Base-by-base conservation (phyloP, 2,888 invertebrate species). In the Sicus ferrugineus region DNA sequence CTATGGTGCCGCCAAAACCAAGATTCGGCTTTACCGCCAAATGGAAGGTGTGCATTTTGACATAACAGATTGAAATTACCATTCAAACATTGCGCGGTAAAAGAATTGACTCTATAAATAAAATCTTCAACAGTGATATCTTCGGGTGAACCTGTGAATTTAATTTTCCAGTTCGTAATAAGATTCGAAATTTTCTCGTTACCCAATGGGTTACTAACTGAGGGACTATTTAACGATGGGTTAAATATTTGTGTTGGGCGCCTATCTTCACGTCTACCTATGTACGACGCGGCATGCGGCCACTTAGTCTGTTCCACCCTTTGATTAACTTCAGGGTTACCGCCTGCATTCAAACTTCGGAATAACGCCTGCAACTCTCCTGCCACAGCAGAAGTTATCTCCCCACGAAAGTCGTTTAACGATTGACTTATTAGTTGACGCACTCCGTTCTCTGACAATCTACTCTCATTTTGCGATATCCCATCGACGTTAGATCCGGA, bases 1-100 rank as follows among this genome's bases (percentile, higher is more conserved):
- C 66, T 31, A 28, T 71, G 68, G 14, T 52, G 65, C 26, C 70
- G 48, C 70, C 68, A 71, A 21, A 61, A 71, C 71, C n/a, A n/a
- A n/a, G n/a, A n/a, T n/a, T n/a, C 9, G 7, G 67, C 64, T 50
- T 67, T 67, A n/a, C 67, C 70, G 3, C 46, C 67, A 56, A 70
- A 70, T 21, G 67, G 65, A 11, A 31, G n/a, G 34, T 70, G 66
- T 0, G 59, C 62, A 48, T 67, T 31, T 11, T n/a, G n/a, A n/a
- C n/a, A n/a, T n/a, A n/a, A n/a, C n/a, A n/a, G n/a, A n/a, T n/a
- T n/a, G 11, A 71, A 67, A 64, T 71, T 42, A 14, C 64, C 63
- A 38, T 48, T 59, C 1, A 71, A 28, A 30, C 19, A 54, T 14
- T 56, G 64, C 2, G 59, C 19, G 2, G 69, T 71, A 9, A 71